Conservation (phyloP, 1,140 invertebrate species). For the Cheumatopsyche charites region DNA sequence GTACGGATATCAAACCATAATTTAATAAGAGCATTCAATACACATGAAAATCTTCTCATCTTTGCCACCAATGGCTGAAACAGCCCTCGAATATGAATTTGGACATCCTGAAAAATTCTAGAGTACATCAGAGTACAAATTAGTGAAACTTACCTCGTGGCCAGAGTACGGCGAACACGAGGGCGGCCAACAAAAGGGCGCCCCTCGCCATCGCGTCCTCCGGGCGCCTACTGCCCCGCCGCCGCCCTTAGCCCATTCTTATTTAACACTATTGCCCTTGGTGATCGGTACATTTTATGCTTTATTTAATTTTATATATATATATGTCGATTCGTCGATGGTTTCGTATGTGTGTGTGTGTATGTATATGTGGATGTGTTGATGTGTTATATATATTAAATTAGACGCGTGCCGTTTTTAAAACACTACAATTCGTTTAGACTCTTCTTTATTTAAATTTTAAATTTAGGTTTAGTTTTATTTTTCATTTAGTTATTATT, state of each 20-base stretch:
- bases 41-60: too few species aligned
- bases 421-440: not conserved
- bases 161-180: slow-evolving; percentile 47
- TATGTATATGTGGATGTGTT: too few species aligned
- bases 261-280: slow-evolving; percentile 44
- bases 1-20: too few species aligned
- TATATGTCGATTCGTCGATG: too few species aligned
- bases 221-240: slow-evolving; percentile 45
- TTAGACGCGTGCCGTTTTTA: slow-evolving; percentile 1
- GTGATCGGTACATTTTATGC: slow-evolving; percentile 42
- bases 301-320: slow-evolving; percentile 42
- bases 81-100: too few species aligned
- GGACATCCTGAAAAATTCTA: too few species aligned
- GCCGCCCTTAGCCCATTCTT: slow-evolving; percentile 44
- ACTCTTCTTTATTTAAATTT: not conserved
- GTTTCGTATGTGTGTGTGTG: slow-evolving; percentile 11
- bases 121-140: not conserved
- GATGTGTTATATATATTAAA: not conserved
- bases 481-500: slow-evolving; percentile 32
- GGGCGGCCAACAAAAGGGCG: slow-evolving; percentile 44
- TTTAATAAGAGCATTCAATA: too few species aligned
- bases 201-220: slow-evolving; percentile 44
- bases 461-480: slow-evolving; percentile 19
- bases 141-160: slow-evolving; percentile 41
- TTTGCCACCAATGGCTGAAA: too few species aligned